Evolutionary conservation across 30 jellyfish, hydroid and myxozoan genomes (phyloP), one percentile per base, ranked within the genome.

Genomic region (Clytia hemisphaerica): DNA sequence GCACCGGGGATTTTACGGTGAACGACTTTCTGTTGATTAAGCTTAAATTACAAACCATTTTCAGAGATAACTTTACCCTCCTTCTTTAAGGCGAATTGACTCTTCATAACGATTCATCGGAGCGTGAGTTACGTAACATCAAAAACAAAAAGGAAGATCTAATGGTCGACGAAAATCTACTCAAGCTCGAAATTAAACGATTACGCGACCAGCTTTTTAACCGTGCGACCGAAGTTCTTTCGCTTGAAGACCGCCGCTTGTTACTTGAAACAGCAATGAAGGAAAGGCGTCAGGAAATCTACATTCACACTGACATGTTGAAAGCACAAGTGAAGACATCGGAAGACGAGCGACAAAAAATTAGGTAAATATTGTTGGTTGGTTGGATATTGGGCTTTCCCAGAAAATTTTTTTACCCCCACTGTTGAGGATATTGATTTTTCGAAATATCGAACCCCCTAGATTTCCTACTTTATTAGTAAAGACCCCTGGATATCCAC

Each of bases 251-350:
- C 37, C 83, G 75, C 37, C 45, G 93, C 42, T 67, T 91, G 49
- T 79, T 83, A 42, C 93, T 91, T 4, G 99, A 91, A 45, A 77
- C 99, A 77, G 93, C 94, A 15, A 91, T 91, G 99, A 82, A 91
- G 46, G 94, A 91, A 51, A 58, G 99, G 37, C 70, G 94, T 3
- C 92, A 85, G 10, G 99, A 91, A 40, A 83, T 91, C 53, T 29
- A 76, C 10, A 81, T 82, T 30, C 94, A 82, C 63, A 91, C 76
- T 85, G 99, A 91, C 37, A 91, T 91, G 95, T 71, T 91, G 19
- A 76, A 64, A 53, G 95, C 99, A 6, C 99, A 91, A 60, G 33
- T 83, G 68, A 91, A 83, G 60, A 84, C 93, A 36, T 92, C 94
- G 9, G 99, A 91, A 67, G 99, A 91, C 61, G 94, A 82, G 60